These are phyloP conservation scores for Nannospalax galili DNA, from an alignment of 2,113 vertebrate genomes.

Conservation along the genomic window DNA sequence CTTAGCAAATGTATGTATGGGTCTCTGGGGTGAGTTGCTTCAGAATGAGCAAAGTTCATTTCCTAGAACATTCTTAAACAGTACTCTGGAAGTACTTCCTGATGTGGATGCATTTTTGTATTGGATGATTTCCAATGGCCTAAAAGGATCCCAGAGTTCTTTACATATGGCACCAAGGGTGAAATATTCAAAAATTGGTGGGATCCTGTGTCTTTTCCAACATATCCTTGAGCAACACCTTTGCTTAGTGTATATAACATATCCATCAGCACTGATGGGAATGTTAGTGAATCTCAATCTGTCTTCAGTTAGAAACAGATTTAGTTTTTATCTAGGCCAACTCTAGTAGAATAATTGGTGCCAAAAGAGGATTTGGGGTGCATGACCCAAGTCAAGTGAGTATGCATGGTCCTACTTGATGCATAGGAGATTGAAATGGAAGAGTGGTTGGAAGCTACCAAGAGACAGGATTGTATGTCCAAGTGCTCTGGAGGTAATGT, in stretches of 20 bases:
- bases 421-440: background rate
- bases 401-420: background rate
- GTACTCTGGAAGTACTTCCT: slow-evolving; percentile 50
- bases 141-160: slow-evolving; percentile 26
- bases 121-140: background rate
- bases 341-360: slow-evolving; percentile 6
- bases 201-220: slow-evolving; percentile 48
- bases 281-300: background rate
- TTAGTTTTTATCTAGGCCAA: slow-evolving; percentile 50
- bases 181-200: slow-evolving; percentile 14
- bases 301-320: slow-evolving; percentile 36
- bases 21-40: background rate
- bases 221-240: background rate
- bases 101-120: background rate
- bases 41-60: slow-evolving; percentile 29
- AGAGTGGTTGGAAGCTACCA: slow-evolving; percentile 6
- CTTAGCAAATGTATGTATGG: background rate
- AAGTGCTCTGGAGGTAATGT: slow-evolving; percentile 3
- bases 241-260: slow-evolving; percentile 34
- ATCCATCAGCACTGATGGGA: slow-evolving; percentile 19
- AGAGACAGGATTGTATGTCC: background rate
- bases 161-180: background rate
- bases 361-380: background rate
- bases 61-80: background rate
- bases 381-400: background rate